Evolutionary conservation across 2,888 invertebrate genomes (phyloP).

Genomic region (Dryobota labecula): DNA sequence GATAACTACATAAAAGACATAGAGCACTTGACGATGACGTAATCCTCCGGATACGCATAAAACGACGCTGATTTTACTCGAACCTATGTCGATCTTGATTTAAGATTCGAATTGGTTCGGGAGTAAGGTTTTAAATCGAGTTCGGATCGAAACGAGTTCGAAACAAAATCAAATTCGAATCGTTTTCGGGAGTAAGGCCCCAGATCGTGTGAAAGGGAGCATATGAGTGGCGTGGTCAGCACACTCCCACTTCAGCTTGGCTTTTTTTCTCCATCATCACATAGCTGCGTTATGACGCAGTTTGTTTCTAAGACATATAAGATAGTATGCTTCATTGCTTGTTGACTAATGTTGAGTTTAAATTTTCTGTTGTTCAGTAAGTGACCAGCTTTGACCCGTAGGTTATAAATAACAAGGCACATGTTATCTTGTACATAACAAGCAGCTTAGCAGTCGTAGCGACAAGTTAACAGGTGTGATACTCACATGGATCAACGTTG

Average conservation of each 20-base stretch:
- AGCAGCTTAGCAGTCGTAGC: background rate
- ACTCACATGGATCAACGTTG: conserved; percentile 78
- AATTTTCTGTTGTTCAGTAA: background rate
- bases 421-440: background rate
- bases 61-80: no score
- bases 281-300: background rate
- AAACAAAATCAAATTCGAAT: no score
- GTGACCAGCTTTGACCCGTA: background rate
- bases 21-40: no score
- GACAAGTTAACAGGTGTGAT: background rate
- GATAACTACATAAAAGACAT: no score
- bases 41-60: no score
- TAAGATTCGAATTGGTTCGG: no score
- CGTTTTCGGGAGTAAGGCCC: no score
- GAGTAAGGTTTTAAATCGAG: no score
- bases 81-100: no score
- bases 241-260: background rate
- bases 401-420: background rate
- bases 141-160: no score
- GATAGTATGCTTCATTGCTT: background rate
- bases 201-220: no score
- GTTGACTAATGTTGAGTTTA: background rate
- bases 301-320: background rate
- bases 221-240: background rate
- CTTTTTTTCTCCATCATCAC: background rate